Conservation (phyloP, 2,797 vertebrate genomes). For the Peromyscus eremicus region DNA sequence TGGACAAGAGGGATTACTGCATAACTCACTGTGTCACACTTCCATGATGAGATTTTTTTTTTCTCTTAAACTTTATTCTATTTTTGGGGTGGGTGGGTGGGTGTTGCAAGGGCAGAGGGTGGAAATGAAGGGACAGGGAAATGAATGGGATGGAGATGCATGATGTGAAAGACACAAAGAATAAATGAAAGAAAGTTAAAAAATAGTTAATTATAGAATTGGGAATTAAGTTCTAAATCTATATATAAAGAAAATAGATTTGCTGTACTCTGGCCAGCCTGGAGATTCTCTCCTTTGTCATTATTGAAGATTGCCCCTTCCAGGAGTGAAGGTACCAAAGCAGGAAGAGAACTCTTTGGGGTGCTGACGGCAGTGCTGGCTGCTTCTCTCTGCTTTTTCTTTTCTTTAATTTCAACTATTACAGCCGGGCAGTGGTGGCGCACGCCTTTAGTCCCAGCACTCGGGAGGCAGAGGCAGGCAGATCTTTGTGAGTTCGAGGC, state of each 20-base stretch:
- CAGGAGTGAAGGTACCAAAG: too few relatives aligned
- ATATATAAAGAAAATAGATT: neutral
- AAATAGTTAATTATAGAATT: neutral
- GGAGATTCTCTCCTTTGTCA: neutral
- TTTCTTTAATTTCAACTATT: neutral
- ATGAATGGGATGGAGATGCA: neutral
- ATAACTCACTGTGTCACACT: neutral
- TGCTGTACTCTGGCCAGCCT: neutral
- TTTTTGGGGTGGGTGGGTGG: too few relatives aligned
- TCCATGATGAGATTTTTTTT: neutral
- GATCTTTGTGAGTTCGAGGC: too few relatives aligned
- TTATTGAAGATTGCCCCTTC: neutral
- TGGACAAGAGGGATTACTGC: neutral
- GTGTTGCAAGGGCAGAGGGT: neutral
- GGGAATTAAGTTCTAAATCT: neutral
- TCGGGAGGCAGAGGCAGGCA: too few relatives aligned
- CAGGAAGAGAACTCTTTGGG: neutral
- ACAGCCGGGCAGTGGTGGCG: too few relatives aligned
- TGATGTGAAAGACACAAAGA: neutral
- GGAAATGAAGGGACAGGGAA: neutral
- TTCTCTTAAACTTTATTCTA: neutral
- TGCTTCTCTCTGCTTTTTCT: neutral
- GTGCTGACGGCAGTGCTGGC: too few relatives aligned
- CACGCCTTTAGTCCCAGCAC: too few relatives aligned
- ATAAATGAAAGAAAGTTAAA: neutral